A percentile compares a stretch with the other conserved stretches of the same genome.
Evolutionary conservation across 2,797 vertebrate genomes (phyloP).

Genomic region (Buphagus erythrorhynchus): DNA sequence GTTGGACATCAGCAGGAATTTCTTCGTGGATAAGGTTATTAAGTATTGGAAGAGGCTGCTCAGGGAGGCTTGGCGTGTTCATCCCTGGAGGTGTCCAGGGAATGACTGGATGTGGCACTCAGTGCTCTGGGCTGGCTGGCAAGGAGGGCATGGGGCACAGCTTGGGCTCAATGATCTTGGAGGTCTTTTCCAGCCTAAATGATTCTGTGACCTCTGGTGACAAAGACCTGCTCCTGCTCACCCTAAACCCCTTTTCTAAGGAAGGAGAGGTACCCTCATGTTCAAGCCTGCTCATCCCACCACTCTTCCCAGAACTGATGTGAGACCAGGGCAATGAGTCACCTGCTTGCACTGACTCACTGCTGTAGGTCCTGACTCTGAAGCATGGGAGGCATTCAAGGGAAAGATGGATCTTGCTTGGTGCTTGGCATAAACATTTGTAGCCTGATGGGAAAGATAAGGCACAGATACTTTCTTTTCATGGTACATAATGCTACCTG

Average conservation of each 20-base stretch:
- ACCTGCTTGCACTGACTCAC: background rate
- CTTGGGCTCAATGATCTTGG: fast-evolving
- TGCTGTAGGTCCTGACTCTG: background rate
- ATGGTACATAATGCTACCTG: background rate
- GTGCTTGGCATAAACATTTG: background rate
- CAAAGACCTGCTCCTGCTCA: background rate
- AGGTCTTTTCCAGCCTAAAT: background rate
- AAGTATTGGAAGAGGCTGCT: background rate
- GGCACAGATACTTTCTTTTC: background rate
- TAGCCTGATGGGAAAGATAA: background rate
- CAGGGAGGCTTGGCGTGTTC: background rate
- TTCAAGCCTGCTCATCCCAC: background rate
- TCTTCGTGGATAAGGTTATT: background rate
- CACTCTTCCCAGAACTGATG: background rate
- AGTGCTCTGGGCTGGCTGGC: background rate
- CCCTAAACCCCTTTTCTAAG: background rate
- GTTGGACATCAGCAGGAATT: background rate
- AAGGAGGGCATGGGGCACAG: fast-evolving
- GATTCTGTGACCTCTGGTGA: background rate
- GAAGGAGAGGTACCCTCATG: background rate
- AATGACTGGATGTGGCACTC: background rate
- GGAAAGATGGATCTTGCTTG: background rate
- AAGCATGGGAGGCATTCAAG: background rate
- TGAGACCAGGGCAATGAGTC: background rate
- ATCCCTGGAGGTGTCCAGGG: background rate